These are phyloP conservation scores for Pristionchus maxplancki DNA, from an alignment of 2,888 invertebrate species.

Conservation along the genomic window DNA sequence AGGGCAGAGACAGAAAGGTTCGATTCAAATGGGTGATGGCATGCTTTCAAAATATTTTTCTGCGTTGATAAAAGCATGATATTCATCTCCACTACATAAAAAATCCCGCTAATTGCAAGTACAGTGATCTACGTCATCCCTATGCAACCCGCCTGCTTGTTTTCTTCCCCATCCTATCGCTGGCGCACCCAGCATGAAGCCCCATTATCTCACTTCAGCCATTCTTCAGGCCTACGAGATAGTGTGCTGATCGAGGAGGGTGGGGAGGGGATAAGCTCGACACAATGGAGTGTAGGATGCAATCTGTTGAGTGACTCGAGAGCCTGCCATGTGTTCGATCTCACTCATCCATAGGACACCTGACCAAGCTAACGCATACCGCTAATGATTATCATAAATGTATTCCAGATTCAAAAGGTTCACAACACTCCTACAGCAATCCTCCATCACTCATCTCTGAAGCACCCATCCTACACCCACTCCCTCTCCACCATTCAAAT, in stretches of 20 bases:
- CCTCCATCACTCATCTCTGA: slow-evolving; percentile 5
- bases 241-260: slow-evolving; percentile 2
- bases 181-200: slow-evolving; percentile 43
- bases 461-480: background rate
- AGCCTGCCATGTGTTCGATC: background rate
- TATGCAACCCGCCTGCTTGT: background rate
- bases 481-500: background rate
- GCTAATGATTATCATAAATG: too few species aligned
- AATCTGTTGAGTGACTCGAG: slow-evolving; percentile 39
- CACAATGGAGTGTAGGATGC: slow-evolving; percentile 9
- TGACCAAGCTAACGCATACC: background rate
- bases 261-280: background rate
- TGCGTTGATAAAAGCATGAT: too few species aligned
- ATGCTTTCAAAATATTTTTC: background rate
- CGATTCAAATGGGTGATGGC: background rate
- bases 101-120: background rate
- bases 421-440: background rate
- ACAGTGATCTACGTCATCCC: background rate
- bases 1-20: background rate
- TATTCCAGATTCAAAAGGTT: too few species aligned
- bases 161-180: background rate
- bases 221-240: background rate
- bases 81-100: too few species aligned
- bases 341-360: background rate
- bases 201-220: slow-evolving; percentile 34